Percentiles rank a stretch among this genome's conserved stretches.
Conservation (phyloP, 2,888 invertebrate species). For the Saturnia japonica region DNA sequence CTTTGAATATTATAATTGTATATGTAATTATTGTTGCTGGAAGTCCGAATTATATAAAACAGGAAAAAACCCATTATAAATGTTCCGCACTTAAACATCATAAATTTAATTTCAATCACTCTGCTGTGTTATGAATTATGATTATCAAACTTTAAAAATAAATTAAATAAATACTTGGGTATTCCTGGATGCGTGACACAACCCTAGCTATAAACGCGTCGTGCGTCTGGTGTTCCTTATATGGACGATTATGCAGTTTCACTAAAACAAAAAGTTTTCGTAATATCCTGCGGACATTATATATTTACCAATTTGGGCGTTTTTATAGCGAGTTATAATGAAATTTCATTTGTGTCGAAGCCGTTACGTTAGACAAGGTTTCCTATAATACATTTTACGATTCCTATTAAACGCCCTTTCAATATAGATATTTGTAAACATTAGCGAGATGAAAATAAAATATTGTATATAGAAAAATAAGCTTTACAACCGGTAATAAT, state of each 20-base stretch:
- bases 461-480: background rate
- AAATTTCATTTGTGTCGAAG: constrained; percentile 14
- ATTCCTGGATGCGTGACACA: background rate
- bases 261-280: constrained; percentile 19
- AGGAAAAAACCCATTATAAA: too few relatives aligned
- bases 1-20: too few relatives aligned
- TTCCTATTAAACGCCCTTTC: constrained; percentile 29
- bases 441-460: constrained; percentile 5
- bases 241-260: constrained; percentile 17
- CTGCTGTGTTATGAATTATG: too few relatives aligned
- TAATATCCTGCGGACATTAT: constrained; percentile 23
- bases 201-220: background rate
- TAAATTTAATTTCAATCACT: too few relatives aligned
- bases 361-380: constrained; percentile 24
- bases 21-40: too few relatives aligned
- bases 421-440: constrained; percentile 30
- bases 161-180: background rate
- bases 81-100: too few relatives aligned
- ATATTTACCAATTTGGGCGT: constrained; percentile 21
- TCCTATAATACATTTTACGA: constrained; percentile 39
- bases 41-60: too few relatives aligned
- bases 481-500: background rate
- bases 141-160: background rate
- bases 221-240: constrained; percentile 13
- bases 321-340: constrained; percentile 27